Conservation (phyloP, 2,797 vertebrate genomes). For the Corythornis leucogaster region DNA sequence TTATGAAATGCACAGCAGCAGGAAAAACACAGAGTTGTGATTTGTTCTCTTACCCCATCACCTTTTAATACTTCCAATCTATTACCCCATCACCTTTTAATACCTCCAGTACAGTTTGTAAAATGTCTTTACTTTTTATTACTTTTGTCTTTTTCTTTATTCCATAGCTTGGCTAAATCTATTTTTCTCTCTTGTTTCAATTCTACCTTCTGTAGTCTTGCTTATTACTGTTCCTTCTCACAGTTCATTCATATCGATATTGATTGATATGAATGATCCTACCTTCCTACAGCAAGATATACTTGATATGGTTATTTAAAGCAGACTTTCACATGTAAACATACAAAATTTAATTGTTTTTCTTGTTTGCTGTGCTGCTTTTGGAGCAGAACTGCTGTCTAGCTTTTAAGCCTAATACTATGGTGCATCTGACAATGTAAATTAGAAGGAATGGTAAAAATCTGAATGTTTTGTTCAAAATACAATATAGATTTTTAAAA, state of each 20-base stretch:
- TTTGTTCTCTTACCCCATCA: background rate
- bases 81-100: no score
- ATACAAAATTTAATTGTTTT: slow-evolving; percentile 52
- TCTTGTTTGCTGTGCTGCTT: slow-evolving; percentile 31
- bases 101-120: background rate
- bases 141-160: background rate
- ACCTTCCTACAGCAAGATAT: slow-evolving; percentile 10
- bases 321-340: slow-evolving; percentile 47
- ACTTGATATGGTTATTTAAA: slow-evolving; percentile 64
- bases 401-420: slow-evolving; percentile 30
- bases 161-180: background rate
- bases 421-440: background rate
- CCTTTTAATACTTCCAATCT: background rate
- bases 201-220: background rate
- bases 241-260: background rate
- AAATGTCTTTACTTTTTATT: background rate
- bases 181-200: background rate
- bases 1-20: background rate
- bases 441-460: background rate
- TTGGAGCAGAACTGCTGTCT: background rate
- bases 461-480: background rate
- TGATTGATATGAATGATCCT: background rate
- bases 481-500: background rate
- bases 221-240: background rate
- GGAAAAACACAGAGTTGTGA: background rate